Evolutionary conservation across 2,797 vertebrate species (phyloP).

Genomic region (Somateria mollissima): DNA sequence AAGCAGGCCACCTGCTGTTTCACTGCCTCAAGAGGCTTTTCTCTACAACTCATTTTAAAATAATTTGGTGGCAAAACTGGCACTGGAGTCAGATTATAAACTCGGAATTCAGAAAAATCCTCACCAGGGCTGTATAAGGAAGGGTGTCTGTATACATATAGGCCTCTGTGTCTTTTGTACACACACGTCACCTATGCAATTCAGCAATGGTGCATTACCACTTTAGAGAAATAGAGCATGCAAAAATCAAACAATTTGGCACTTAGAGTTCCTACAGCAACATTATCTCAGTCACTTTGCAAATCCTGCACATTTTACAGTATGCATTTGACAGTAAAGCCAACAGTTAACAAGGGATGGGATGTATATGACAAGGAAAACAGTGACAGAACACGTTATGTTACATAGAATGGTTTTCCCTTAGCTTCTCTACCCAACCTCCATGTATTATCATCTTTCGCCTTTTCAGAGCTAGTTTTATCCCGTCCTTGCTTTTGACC

Average conservation of each 20-base stretch:
- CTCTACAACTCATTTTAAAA: slow-evolving; percentile 52
- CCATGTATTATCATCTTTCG: not conserved
- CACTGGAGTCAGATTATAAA: slow-evolving; percentile 23
- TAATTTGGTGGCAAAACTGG: slow-evolving; percentile 42
- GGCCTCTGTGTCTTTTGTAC: not conserved
- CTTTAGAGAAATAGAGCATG: not conserved
- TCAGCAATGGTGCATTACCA: not conserved
- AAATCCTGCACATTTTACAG: not conserved
- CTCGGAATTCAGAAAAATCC: slow-evolving; percentile 2
- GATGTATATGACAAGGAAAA: not conserved
- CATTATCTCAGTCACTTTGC: not conserved
- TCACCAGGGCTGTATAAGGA: not conserved
- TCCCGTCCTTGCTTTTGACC: not conserved
- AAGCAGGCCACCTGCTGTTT: slow-evolving; percentile 69
- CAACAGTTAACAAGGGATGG: not conserved
- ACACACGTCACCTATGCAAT: not conserved
- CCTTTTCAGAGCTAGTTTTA: not conserved
- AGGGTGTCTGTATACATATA: fast-evolving
- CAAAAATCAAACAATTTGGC: not conserved
- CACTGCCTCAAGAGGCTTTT: slow-evolving; percentile 48
- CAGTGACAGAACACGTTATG: not conserved
- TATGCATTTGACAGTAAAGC: not conserved
- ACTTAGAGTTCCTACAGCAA: not conserved
- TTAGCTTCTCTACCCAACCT: not conserved
- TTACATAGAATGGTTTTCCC: not conserved